Evolutionary conservation across 64 coral and sea anemone species (phyloP), one percentile per base, ranked within the genome.

Genomic region (Orbicella faveolata): DNA sequence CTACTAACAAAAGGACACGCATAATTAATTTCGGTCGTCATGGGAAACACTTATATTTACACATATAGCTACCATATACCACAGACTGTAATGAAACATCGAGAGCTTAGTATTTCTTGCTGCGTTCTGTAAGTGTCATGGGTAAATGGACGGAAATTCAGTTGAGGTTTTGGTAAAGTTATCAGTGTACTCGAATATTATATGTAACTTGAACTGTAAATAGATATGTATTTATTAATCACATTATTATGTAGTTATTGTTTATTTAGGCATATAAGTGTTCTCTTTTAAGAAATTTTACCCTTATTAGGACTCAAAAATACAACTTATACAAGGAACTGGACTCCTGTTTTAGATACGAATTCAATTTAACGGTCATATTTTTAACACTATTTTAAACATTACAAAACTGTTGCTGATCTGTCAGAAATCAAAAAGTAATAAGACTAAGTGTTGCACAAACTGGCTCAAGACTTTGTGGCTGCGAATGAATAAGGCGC

Each of bases 221-320:
- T 85, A 72, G 39, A 85, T 52, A 83, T 57, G 61, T 85, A 85
- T 85, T 85, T 85, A 85, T 85, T 85, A 85, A 70, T 20, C 82
- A 73, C 65, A 70, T 72, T 72, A 85, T 25, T 37, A 35, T 65
- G 48, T 72, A 23, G 44, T 65, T 72, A 51, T 9, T 33, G n/a
- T 70, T 70, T 8, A 26, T 25, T 26, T 70, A 70, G 18, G 19
- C 23, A n/a, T 70, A 70, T 26, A 6, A 26, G n/a, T 70, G 21
- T 10, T 70, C n/a, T 70, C 11, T 33, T 70, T 68, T 26, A 70
- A 70, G 67, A 70, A 70, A 70, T 48, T 48, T 48, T 48, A 48
- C 44, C 44, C 44, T 48, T 48, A 6, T 48, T 48, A 48, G 44
- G 44, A 48, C 0, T 48, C 44, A 48, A 48, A 48, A 48, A 48